A percentile compares a stretch with the other conserved stretches of the same genome.
Conservation (phyloP, 2,888 invertebrate species). For the Glyphotaelius pellucidus region DNA sequence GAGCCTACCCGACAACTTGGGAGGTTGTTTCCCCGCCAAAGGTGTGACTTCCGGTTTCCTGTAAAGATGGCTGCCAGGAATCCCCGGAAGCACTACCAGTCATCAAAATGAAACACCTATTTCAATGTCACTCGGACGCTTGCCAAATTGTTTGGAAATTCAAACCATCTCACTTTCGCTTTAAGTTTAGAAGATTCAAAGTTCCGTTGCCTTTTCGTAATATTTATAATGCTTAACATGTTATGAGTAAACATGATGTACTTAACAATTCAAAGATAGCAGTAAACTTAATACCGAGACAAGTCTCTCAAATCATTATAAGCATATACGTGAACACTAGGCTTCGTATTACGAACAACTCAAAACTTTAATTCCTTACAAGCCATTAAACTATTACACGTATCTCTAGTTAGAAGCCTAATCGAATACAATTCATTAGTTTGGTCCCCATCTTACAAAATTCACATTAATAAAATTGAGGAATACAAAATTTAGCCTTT, state of each 20-base stretch:
- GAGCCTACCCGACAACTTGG: neutral
- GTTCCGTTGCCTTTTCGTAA: neutral
- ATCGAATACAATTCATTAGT: too few relatives aligned
- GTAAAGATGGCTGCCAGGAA: neutral
- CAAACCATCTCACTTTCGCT: neutral
- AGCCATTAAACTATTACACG: too few relatives aligned
- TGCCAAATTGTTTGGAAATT: neutral
- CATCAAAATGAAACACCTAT: conserved; percentile 39
- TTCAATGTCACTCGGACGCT: conserved; percentile 21
- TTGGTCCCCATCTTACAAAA: too few relatives aligned
- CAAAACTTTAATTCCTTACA: too few relatives aligned
- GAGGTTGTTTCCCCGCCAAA: conserved; percentile 2
- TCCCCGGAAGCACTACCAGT: conserved; percentile 10
- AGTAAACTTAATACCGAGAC: neutral
- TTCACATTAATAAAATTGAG: too few relatives aligned
- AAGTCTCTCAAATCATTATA: neutral
- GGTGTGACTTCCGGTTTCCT: conserved; percentile 34
- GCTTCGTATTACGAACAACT: too few relatives aligned
- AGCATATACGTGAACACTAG: neutral
- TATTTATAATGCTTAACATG: neutral
- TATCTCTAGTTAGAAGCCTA: too few relatives aligned
- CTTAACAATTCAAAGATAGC: neutral
- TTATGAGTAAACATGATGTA: neutral
- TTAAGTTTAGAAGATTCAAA: neutral
- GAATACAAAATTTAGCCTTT: too few relatives aligned